Conservation (phyloP, 2,888 invertebrate genomes). For the Anagyrus pseudococci region DNA sequence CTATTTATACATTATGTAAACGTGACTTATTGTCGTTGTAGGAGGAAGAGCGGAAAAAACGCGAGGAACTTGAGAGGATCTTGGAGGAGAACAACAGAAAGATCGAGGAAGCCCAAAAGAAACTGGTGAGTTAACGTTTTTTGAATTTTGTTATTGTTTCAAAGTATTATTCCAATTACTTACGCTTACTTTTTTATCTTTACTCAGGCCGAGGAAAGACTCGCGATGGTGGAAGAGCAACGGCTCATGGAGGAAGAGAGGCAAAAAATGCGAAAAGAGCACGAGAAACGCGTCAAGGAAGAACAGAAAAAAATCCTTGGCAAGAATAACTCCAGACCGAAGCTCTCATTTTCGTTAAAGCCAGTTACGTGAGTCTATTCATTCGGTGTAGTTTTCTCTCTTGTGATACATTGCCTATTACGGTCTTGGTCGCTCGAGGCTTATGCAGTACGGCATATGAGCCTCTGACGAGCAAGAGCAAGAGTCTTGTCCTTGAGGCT, state of each 20-base stretch:
- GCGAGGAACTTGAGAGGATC: slow-evolving; percentile 94
- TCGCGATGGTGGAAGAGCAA: slow-evolving; percentile 96
- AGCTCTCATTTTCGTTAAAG: slow-evolving; percentile 89
- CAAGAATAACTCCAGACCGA: slow-evolving; percentile 95
- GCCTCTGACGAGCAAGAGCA: slow-evolving; percentile 10
- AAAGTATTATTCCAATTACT: not conserved
- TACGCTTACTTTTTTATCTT: slow-evolving; percentile 11
- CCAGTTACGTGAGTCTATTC: slow-evolving; percentile 71
- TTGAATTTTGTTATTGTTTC: not conserved
- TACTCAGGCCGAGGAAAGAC: slow-evolving; percentile 90
- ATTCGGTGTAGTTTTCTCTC: slow-evolving; percentile 38
- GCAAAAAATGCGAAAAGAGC: slow-evolving; percentile 90
- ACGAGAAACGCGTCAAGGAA: slow-evolving; percentile 89
- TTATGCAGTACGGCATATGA: slow-evolving; percentile 10
- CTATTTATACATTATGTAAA: slow-evolving; percentile 52
- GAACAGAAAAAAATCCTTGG: slow-evolving; percentile 97
- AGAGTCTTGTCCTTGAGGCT: slow-evolving; percentile 23
- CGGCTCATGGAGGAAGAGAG: slow-evolving; percentile 94
- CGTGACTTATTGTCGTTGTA: slow-evolving; percentile 67
- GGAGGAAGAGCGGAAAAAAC: slow-evolving; percentile 97
- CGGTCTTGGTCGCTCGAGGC: slow-evolving; percentile 23
- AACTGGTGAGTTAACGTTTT: slow-evolving; percentile 78
- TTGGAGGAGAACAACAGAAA: slow-evolving; percentile 98
- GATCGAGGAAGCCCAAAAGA: slow-evolving; percentile 95
- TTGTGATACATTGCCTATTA: slow-evolving; percentile 28